phyloP scores from a whole-genome alignment of 2,797 vertebrate species.

The Anabacerthia variegaticeps region DNA sequence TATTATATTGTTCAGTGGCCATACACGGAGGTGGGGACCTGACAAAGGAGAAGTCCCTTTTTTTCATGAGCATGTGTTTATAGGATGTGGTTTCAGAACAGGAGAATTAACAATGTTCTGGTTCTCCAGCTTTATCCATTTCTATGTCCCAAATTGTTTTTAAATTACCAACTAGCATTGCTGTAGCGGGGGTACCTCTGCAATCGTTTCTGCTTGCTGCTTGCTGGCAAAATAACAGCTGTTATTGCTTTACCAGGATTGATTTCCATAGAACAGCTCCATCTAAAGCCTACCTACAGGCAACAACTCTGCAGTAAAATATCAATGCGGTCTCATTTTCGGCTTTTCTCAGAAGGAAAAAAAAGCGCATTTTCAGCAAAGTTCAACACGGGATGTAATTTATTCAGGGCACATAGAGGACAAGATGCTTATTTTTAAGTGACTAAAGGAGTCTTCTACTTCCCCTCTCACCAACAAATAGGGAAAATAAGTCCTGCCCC shows the following conservation, averaged over 20 bases:
- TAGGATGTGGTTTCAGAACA: background rate
- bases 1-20: background rate
- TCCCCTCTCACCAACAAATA: background rate
- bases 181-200: background rate
- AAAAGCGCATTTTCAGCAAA: constrained; percentile 3
- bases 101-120: background rate
- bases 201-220: background rate
- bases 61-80: background rate
- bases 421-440: background rate
- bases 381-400: background rate
- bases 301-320: constrained; percentile 61
- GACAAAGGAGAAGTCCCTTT: background rate
- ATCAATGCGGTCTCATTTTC: background rate
- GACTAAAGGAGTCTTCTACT: background rate
- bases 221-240: constrained; percentile 49
- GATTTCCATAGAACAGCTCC: constrained; percentile 54
- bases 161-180: background rate
- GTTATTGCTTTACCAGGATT: constrained; percentile 40
- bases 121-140: background rate
- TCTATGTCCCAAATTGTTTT: constrained; percentile 4
- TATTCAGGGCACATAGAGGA: background rate
- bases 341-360: background rate
- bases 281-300: constrained; percentile 67
- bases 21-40: background rate
- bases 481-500: background rate